Evolutionary conservation across 2,888 invertebrate genomes (phyloP).

Genomic region (Kuschelorhynchus macadamiae): DNA sequence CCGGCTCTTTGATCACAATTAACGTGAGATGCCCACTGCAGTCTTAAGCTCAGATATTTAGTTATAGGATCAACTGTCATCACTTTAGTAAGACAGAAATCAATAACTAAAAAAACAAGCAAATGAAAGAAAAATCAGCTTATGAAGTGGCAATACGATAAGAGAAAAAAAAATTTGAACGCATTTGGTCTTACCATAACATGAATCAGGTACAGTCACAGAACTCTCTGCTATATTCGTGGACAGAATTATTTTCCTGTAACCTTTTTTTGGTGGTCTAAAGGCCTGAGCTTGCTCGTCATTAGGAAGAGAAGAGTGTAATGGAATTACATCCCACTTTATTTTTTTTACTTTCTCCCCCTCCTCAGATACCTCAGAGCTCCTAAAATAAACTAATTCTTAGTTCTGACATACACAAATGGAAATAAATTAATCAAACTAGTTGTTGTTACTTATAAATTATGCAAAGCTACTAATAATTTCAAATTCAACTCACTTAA

Average conservation of each 20-base stretch:
- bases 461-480: no score
- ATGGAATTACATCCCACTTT: constrained; percentile 66
- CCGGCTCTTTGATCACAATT: constrained; percentile 93
- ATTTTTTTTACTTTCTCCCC: constrained; percentile 1
- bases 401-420: no score
- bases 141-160: not conserved
- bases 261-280: constrained; percentile 73
- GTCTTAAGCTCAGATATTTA: constrained; percentile 82
- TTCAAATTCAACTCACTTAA: no score
- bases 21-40: constrained; percentile 91
- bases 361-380: no score
- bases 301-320: constrained; percentile 78
- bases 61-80: constrained; percentile 82
- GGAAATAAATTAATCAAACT: no score
- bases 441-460: no score
- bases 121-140: not conserved
- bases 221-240: constrained; percentile 96
- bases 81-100: constrained; percentile 93
- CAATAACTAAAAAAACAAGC: constrained; percentile 79
- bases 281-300: constrained; percentile 79
- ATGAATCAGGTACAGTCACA: constrained; percentile 90
- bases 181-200: constrained; percentile 74
- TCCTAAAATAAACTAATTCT: no score
- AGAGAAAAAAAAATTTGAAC: no score
- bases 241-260: constrained; percentile 87